These are phyloP conservation scores for Papilio polytes DNA, from an alignment of 1,140 invertebrate genomes.

Conservation along the genomic window DNA sequence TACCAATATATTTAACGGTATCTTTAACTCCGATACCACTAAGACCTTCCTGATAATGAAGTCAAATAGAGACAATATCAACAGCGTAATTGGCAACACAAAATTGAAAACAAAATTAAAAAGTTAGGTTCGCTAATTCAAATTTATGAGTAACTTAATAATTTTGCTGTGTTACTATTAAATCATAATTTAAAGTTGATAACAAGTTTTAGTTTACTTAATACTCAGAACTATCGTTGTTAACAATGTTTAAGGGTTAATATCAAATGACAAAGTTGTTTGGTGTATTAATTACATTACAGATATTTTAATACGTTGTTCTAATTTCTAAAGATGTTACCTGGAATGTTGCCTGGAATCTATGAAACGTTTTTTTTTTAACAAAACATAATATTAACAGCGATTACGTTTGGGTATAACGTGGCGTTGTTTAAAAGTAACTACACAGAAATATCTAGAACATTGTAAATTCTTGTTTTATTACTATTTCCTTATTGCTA, in stretches of 20 bases:
- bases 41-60: background rate
- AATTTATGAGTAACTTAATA: background rate
- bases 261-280: background rate
- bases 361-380: too few species aligned
- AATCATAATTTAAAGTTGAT: background rate
- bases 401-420: too few species aligned
- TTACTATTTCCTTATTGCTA: background rate
- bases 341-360: too few species aligned
- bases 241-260: background rate
- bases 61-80: background rate
- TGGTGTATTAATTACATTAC: too few species aligned
- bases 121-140: background rate
- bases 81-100: background rate
- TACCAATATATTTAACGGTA: too few species aligned
- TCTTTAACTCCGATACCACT: too few species aligned
- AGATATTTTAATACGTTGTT: too few species aligned
- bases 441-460: too few species aligned
- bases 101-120: background rate
- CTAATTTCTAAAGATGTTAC: too few species aligned
- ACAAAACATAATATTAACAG: too few species aligned
- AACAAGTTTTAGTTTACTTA: conserved; percentile 5
- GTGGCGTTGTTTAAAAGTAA: too few species aligned
- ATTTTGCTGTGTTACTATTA: background rate
- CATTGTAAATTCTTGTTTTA: background rate
- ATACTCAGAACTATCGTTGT: background rate